Evolutionary conservation across 2,113 vertebrate species (phyloP), one percentile per base, ranked within the genome.

Genomic region (Uria lomvia): DNA sequence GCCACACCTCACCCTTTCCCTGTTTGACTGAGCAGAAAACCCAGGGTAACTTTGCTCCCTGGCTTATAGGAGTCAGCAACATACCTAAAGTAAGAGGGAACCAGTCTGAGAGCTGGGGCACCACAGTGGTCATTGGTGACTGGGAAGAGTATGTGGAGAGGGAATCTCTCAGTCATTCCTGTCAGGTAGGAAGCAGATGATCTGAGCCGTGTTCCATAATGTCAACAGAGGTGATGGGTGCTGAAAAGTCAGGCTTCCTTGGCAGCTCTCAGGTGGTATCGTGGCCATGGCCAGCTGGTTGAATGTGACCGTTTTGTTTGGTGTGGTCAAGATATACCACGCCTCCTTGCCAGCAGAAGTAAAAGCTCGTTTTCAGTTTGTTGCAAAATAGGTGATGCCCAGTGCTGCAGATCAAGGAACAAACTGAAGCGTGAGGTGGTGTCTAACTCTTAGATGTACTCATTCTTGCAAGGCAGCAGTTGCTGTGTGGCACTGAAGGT

Each of bases 391-490:
- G 24, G 4, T 42, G 59, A 15, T 9, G 30, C 19, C 30, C 6
- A 45, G 38, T 49, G 40, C 58, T 1, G 1, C 18, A 36, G 20
- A 5, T 1, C 2, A 3, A 76, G 47, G n/a, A 68, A 42, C 7
- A 73, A 52, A 30, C 20, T 45, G 59, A 83, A 77, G 15, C 1
- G 1, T 8, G 45, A 43, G 8, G 21, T 13, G n/a, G 4, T 53
- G 40, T 50, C 17, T 34, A 32, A 15, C 14, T 83, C 59, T 73
- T 38, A 65, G 21, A 19, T 47, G 17, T 29, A 29, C 11, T 14
- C 0, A 0, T 83, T 38, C 27, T 65, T 58, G 15, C 73, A 73
- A 88, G 34, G 12, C 11, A 24, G 16, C 8, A 26, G 32, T 53
- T 91, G 11, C 63, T 86, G 12, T 42, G 23, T 80, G 42, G 16